Conservation (phyloP, 2,797 vertebrate genomes). For the Phyllotis vaccarum region DNA sequence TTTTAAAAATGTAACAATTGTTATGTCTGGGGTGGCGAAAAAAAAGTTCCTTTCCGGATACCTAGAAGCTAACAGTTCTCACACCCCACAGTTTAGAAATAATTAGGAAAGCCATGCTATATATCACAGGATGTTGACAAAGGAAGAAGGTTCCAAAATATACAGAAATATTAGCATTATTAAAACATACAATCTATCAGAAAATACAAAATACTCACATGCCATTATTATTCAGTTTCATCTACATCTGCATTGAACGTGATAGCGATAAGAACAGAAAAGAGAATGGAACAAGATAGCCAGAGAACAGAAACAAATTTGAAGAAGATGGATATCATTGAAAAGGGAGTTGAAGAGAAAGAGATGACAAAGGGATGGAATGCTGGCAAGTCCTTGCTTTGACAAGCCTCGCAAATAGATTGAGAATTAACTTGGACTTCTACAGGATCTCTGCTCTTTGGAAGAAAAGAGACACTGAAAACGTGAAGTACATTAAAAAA, state of each 20-base stretch:
- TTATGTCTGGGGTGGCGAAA: neutral
- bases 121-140: neutral
- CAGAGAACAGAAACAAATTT: neutral
- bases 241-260: neutral
- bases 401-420: neutral
- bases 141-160: neutral
- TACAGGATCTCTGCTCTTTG: neutral
- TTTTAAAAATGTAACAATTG: neutral
- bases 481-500: neutral
- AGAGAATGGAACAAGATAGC: neutral
- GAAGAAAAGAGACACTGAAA: neutral
- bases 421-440: neutral
- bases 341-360: neutral
- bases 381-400: neutral
- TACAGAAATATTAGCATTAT: neutral
- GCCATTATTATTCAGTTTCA: neutral
- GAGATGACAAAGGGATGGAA: neutral
- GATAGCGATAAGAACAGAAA: neutral
- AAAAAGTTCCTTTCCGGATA: neutral
- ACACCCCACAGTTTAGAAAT: neutral
- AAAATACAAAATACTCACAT: slow-evolving; percentile 11
- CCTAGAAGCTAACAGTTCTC: neutral
- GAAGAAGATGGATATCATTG: neutral
- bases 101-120: neutral
- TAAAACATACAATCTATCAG: slow-evolving; percentile 12